phyloP scores from a whole-genome alignment of 2,797 vertebrate genomes.

The Mormyrus proboscirostris region DNA sequence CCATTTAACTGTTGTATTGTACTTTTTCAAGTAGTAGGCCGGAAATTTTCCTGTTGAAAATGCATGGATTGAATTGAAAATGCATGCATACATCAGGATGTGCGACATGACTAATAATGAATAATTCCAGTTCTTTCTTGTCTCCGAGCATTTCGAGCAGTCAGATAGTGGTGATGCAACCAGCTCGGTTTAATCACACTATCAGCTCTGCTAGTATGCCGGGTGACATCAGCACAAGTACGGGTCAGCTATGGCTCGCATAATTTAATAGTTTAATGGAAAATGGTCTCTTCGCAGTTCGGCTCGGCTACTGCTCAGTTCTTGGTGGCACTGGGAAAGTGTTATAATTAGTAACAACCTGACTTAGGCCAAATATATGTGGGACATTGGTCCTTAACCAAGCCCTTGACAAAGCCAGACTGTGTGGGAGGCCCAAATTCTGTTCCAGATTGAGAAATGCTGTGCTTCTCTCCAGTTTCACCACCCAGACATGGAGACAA shows the following conservation, averaged over 20 bases:
- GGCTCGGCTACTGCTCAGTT: neutral
- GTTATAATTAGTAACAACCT: neutral
- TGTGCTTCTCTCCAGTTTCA: constrained; percentile 19
- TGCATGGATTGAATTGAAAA: neutral
- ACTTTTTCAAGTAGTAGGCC: neutral
- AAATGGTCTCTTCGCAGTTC: neutral
- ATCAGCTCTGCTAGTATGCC: neutral
- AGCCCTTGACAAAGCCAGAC: neutral
- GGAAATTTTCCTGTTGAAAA: neutral
- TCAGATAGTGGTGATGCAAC: neutral
- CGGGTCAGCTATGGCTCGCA: neutral
- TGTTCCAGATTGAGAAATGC: neutral
- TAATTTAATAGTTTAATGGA: neutral
- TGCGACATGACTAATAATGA: neutral
- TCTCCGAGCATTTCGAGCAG: neutral
- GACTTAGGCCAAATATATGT: neutral
- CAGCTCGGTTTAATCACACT: neutral
- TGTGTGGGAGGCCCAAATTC: neutral
- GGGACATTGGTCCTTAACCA: neutral
- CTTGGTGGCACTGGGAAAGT: neutral
- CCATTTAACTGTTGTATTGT: neutral
- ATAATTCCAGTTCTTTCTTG: neutral
- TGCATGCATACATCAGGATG: neutral
- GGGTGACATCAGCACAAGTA: neutral
- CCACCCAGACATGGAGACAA: constrained; percentile 14